These are phyloP conservation scores for Spodoptera exigua DNA, from an alignment of 2,888 invertebrate species.

Conservation along the genomic window DNA sequence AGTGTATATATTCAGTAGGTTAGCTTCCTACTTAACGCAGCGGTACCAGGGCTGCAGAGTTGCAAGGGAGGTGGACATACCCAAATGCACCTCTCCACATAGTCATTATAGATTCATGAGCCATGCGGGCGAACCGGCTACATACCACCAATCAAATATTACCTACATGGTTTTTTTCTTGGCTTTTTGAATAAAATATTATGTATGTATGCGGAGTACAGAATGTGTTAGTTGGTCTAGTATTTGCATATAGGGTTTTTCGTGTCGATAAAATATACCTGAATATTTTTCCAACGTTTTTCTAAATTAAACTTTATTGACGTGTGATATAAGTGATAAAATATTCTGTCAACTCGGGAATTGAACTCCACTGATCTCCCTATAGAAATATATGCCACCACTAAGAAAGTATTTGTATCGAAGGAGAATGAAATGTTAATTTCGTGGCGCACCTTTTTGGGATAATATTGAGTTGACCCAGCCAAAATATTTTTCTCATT, in stretches of 20 bases:
- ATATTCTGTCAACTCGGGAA: no score
- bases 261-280: neutral
- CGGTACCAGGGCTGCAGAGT: slow-evolving; percentile 38
- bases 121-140: slow-evolving; percentile 65
- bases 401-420: no score
- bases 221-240: neutral
- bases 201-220: neutral
- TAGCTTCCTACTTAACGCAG: slow-evolving; percentile 55
- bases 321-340: no score
- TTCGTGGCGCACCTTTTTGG: slow-evolving; percentile 12
- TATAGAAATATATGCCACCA: no score
- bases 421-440: no score
- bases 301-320: no score
- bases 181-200: slow-evolving; percentile 28
- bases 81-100: slow-evolving; percentile 73
- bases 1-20: slow-evolving; percentile 40
- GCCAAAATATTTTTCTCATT: slow-evolving; percentile 31
- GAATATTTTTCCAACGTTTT: no score
- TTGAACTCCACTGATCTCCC: no score
- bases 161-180: slow-evolving; percentile 38
- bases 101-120: slow-evolving; percentile 79
- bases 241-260: neutral
- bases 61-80: slow-evolving; percentile 59
- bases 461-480: neutral
- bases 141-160: slow-evolving; percentile 67